Conservation (phyloP, 2,888 invertebrate species). For the Argyresthia goedartella region DNA sequence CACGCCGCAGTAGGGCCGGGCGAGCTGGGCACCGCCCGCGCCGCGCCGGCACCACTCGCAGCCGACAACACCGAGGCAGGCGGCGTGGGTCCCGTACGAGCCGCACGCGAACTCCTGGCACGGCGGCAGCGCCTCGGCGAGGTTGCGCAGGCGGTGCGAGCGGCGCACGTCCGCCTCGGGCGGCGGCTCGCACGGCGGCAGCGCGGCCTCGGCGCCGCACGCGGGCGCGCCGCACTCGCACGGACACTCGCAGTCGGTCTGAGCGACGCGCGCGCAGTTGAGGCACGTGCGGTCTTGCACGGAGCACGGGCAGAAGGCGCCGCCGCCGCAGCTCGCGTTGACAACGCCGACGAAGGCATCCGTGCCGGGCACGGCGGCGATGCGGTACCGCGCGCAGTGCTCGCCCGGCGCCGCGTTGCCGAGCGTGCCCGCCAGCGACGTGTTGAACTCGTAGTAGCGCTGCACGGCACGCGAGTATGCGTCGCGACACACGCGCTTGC, state of each 20-base stretch:
- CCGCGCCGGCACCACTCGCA: slow-evolving; percentile 93
- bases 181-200: slow-evolving; percentile 16
- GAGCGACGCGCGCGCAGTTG: slow-evolving; percentile 95
- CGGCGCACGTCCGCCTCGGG: slow-evolving; percentile 61
- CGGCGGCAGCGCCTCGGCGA: slow-evolving; percentile 69
- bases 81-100: slow-evolving; percentile 70
- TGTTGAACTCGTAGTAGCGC: slow-evolving; percentile 87
- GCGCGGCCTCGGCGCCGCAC: slow-evolving; percentile 17
- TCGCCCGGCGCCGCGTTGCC: slow-evolving; percentile 90
- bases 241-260: slow-evolving; percentile 94
- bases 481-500: slow-evolving; percentile 87
- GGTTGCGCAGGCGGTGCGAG: slow-evolving; percentile 59
- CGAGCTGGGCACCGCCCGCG: slow-evolving; percentile 77
- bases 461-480: slow-evolving; percentile 89
- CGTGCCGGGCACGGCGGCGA: slow-evolving; percentile 84
- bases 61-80: slow-evolving; percentile 82
- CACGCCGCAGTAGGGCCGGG: slow-evolving; percentile 83
- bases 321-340: slow-evolving; percentile 86
- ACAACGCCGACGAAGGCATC: slow-evolving; percentile 91
- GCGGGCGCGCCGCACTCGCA: slow-evolving; percentile 84
- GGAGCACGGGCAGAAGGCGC: slow-evolving; percentile 93
- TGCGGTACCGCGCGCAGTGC: slow-evolving; percentile 89
- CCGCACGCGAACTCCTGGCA: slow-evolving; percentile 81
- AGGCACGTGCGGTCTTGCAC: slow-evolving; percentile 89
- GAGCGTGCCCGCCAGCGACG: slow-evolving; percentile 79